Evolutionary conservation across 2,113 vertebrate genomes (phyloP).

Genomic region (Microcebus ravelobensis): DNA sequence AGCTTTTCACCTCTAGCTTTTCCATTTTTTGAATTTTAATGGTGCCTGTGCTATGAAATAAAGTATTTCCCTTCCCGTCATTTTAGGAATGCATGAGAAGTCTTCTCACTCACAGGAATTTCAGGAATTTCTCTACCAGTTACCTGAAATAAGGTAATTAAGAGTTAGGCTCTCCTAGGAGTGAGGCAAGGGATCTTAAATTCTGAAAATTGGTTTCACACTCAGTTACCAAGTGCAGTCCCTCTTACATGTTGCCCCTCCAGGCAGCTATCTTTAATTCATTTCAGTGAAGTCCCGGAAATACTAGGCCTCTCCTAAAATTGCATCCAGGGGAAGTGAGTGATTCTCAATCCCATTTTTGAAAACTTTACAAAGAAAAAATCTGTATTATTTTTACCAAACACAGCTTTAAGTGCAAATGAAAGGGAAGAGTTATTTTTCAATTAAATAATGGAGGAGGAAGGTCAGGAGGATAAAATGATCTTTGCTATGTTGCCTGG

Average conservation of each 20-base stretch:
- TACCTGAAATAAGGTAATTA: conserved; percentile 74
- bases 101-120: conserved; percentile 62
- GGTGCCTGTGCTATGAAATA: conserved; percentile 22
- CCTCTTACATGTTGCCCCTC: background rate
- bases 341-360: background rate
- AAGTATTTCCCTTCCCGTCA: conserved; percentile 25
- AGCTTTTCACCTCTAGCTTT: conserved; percentile 32
- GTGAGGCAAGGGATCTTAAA: background rate
- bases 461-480: background rate
- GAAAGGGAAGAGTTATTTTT: background rate
- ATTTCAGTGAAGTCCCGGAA: conserved; percentile 18
- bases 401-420: conserved; percentile 33
- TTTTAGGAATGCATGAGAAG: conserved; percentile 52
- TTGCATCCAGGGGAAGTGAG: background rate
- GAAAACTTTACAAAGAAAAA: conserved; percentile 4
- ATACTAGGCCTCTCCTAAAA: background rate
- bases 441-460: background rate
- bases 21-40: conserved; percentile 61
- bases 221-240: background rate
- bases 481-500: background rate
- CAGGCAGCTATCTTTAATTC: background rate
- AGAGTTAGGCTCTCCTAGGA: conserved; percentile 64
- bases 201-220: conserved; percentile 66
- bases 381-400: background rate
- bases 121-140: conserved; percentile 63